phyloP scores from a whole-genome alignment of 2,113 vertebrate species.

The Rhinopomastus cyanomelas region DNA sequence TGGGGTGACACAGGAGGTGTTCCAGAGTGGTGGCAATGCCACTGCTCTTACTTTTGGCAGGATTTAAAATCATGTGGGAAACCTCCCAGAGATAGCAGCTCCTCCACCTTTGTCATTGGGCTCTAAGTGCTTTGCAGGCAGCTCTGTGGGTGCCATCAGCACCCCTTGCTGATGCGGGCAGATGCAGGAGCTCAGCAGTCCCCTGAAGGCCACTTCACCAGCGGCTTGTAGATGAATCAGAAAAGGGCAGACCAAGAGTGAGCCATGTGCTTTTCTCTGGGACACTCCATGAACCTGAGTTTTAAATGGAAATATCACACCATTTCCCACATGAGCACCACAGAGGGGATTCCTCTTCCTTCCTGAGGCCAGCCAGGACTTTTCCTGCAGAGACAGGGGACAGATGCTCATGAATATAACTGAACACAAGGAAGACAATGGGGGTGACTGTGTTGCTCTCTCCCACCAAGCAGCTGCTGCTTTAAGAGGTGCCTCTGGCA shows the following conservation, averaged over 20 bases:
- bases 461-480: not conserved
- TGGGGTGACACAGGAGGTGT: not conserved
- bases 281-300: not conserved
- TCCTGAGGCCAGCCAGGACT: not conserved
- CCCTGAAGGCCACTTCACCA: not conserved
- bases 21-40: not conserved
- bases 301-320: not conserved
- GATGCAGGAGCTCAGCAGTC: not conserved
- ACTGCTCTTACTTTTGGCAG: not conserved
- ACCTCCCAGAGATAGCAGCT: rapidly evolving
- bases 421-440: not conserved
- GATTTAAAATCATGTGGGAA: not conserved
- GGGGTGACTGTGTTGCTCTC: not conserved
- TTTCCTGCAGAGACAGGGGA: not conserved
- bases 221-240: not conserved
- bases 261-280: not conserved
- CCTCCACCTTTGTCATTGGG: not conserved
- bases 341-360: not conserved
- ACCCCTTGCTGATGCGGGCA: not conserved
- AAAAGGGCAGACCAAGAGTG: not conserved
- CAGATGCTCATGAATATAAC: not conserved
- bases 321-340: not conserved
- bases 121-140: not conserved
- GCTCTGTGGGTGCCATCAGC: not conserved
- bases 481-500: not conserved